Evolutionary conservation across 1,140 invertebrate genomes (phyloP), one percentile per base, ranked within the genome.

Genomic region (Drosophila malerkotliana): DNA sequence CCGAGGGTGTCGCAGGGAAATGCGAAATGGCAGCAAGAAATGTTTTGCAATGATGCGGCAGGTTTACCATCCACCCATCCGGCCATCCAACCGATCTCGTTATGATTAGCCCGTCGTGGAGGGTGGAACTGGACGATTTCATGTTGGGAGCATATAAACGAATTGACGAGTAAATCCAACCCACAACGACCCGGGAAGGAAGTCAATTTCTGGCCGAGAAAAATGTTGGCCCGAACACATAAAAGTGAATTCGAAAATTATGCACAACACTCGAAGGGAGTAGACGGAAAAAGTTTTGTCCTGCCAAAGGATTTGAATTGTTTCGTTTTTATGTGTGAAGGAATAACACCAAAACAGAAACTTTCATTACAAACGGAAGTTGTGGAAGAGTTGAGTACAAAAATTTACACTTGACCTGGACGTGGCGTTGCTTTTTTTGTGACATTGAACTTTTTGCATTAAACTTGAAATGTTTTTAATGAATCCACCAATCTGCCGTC

Each of bases 181-280:
- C 24, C 54, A 4, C 21, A 41, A 18, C 34, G 21, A 47, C 41
- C 39, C n/a, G 41, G 51, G 41, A 34, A 39, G 54, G 63, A 71
- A 77, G 74, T 77, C 73, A 71, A 77, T 69, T 67, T 56, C 37
- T 55, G 49, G 51, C 32, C 30, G 32, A 54, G 49, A 41, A 57
- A 58, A 58, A 47, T 63, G 57, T 66, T 68, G 49, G 67, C 56
- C 57, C 39, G 32, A 59, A 61, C 32, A 71, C 81, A 80, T 85
- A 85, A 85, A 85, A 85, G 55, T 77, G 77, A 80, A 85, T 85
- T 85, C 61, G 72, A 85, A 84, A 85, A 80, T 84, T 80, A 84
- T 84, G 68, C 81, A 77, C 62, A 81, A 69, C 62, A 74, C 62
- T 71, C 63, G 41, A 32, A 72, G n/a, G 28, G 24, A 59, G 32